Percentiles rank a stretch among this genome's conserved stretches.
Evolutionary conservation across 2,888 invertebrate species (phyloP).

Genomic region (Dilophus febrilis): DNA sequence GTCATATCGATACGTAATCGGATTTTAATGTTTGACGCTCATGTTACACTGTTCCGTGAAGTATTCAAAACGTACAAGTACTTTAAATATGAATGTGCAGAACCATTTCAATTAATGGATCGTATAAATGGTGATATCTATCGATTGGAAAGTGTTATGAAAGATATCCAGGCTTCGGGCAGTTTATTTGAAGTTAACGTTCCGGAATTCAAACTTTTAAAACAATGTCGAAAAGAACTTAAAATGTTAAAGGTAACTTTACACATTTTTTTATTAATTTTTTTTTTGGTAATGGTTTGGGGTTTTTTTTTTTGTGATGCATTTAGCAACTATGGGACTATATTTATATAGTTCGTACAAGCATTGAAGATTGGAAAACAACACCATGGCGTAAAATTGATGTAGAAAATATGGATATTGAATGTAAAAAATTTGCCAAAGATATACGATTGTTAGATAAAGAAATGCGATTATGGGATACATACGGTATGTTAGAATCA

Average conservation of each 20-base stretch:
- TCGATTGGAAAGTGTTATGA: slow-evolving; percentile 75
- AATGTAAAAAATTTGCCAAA: slow-evolving; percentile 95
- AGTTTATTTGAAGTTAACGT: slow-evolving; percentile 87
- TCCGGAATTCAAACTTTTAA: slow-evolving; percentile 83
- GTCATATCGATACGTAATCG: slow-evolving; percentile 79
- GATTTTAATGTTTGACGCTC: slow-evolving; percentile 68
- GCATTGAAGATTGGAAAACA: slow-evolving; percentile 93
- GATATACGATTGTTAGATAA: slow-evolving; percentile 83
- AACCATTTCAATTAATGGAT: slow-evolving; percentile 61
- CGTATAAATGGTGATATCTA: slow-evolving; percentile 60
- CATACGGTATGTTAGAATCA: slow-evolving; percentile 72
- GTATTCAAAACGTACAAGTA: slow-evolving; percentile 65
- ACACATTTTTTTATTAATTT: too few species aligned
- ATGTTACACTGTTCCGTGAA: slow-evolving; percentile 72
- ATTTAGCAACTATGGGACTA: slow-evolving; percentile 88
- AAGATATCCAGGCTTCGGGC: slow-evolving; percentile 71
- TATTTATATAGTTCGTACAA: slow-evolving; percentile 71
- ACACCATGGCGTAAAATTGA: slow-evolving; percentile 95
- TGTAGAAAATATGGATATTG: slow-evolving; percentile 96
- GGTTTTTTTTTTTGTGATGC: not conserved
- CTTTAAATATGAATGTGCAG: slow-evolving; percentile 54
- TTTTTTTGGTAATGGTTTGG: too few species aligned
- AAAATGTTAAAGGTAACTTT: slow-evolving; percentile 58
- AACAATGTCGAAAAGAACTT: slow-evolving; percentile 81
- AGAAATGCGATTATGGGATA: slow-evolving; percentile 90